Evolutionary conservation across 2,888 invertebrate genomes (phyloP).

Genomic region (Tenodera sinensis): DNA sequence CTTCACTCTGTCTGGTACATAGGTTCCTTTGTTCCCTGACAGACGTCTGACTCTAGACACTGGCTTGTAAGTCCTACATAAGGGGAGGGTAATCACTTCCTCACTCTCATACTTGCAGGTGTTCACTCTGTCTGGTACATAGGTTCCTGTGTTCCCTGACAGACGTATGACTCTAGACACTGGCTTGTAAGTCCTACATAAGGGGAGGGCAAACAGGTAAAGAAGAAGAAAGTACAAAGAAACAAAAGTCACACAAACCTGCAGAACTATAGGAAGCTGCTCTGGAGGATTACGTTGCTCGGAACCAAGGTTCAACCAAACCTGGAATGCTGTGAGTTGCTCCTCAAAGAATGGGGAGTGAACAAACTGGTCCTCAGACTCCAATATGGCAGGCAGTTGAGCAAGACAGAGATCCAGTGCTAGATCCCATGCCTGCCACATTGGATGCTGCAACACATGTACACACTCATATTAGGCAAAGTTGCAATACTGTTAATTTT

Average conservation of each 20-base stretch:
- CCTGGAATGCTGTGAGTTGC: conserved; percentile 95
- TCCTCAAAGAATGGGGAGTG: conserved; percentile 95
- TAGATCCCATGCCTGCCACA: conserved; percentile 98
- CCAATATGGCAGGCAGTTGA: conserved; percentile 77
- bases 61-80: too few species aligned
- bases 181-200: too few species aligned
- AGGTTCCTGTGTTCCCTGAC: too few species aligned
- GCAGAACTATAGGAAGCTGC: conserved; percentile 95
- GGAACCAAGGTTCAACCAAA: conserved; percentile 82
- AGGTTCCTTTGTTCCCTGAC: too few species aligned
- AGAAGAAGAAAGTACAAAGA: too few species aligned
- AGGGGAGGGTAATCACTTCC: too few species aligned
- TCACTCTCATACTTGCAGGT: too few species aligned
- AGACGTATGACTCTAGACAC: too few species aligned
- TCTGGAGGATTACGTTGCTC: conserved; percentile 83
- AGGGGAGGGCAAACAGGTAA: too few species aligned
- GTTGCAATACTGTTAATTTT: background rate
- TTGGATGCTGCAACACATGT: conserved; percentile 62
- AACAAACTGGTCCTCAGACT: conserved; percentile 56
- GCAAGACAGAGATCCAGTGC: conserved; percentile 91
- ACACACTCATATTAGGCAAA: background rate
- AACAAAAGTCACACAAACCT: conserved; percentile 54
- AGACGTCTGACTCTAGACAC: too few species aligned
- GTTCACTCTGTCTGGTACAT: too few species aligned
- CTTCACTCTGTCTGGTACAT: too few species aligned